Evolutionary conservation across 2,888 invertebrate species (phyloP).

Genomic region (Smittia sp.): DNA sequence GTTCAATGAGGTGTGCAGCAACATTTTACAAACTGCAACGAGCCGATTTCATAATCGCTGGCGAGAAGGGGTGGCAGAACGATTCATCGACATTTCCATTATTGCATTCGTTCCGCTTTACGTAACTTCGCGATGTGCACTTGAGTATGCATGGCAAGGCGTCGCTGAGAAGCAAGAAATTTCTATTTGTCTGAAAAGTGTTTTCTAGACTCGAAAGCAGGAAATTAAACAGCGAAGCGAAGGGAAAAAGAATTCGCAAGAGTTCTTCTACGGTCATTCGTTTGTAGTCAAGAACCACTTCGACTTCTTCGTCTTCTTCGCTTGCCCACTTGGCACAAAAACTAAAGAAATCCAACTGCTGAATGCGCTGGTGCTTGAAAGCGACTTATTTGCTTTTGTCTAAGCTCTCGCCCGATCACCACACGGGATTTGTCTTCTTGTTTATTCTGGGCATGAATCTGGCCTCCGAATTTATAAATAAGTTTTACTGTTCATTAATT

Average conservation of each 20-base stretch:
- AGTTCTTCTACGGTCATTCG: constrained; percentile 11
- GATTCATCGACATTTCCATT: constrained; percentile 15
- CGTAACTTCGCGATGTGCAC: constrained; percentile 8
- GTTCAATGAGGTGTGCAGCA: constrained; percentile 17
- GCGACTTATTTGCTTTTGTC: constrained; percentile 1
- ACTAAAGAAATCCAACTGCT: background rate
- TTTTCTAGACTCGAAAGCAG: constrained; percentile 8
- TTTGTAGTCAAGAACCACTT: constrained; percentile 21
- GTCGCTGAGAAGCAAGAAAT: background rate
- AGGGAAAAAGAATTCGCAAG: background rate
- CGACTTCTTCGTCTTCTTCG: too few species aligned
- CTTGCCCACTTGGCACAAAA: constrained; percentile 5
- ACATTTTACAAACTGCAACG: background rate
- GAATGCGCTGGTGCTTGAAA: background rate
- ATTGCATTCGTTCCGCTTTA: constrained; percentile 17
- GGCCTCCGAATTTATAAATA: background rate
- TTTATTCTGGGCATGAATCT: constrained; percentile 7
- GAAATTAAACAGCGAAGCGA: constrained; percentile 16
- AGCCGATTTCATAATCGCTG: constrained; percentile 14
- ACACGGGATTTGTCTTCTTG: background rate
- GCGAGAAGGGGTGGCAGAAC: constrained; percentile 1
- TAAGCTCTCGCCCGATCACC: background rate
- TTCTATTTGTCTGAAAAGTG: background rate
- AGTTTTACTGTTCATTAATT: constrained; percentile 17
- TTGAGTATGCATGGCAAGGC: constrained; percentile 9